phyloP scores from a whole-genome alignment of 2,113 vertebrate genomes.

The Lepidothrix coronata region DNA sequence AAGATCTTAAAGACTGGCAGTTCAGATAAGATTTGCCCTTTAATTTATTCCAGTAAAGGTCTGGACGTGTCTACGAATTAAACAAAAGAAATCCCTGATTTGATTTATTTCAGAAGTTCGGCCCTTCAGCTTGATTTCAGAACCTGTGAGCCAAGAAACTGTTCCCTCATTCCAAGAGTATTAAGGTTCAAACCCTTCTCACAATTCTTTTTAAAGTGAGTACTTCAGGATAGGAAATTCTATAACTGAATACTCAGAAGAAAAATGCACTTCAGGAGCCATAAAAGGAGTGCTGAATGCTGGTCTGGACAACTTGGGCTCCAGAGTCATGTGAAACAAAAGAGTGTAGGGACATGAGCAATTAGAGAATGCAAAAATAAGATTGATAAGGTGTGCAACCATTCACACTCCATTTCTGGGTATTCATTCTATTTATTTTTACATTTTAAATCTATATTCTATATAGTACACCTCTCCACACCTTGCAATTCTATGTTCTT shows the following conservation, averaged over 20 bases:
- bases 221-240: not conserved
- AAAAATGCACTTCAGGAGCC: not conserved
- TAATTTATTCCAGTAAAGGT: not conserved
- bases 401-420: not conserved
- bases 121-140: not conserved
- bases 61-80: not conserved
- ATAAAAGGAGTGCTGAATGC: not conserved
- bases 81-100: not conserved
- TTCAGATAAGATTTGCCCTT: not conserved
- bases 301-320: not conserved
- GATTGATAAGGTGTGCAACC: not conserved
- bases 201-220: slow-evolving; percentile 29
- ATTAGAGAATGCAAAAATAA: not conserved
- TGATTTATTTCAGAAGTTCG: not conserved
- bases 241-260: not conserved
- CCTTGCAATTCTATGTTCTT: not conserved
- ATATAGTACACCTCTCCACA: not conserved
- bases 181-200: not conserved
- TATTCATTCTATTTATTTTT: not conserved
- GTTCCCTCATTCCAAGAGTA: not conserved
- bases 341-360: not conserved
- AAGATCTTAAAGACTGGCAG: not conserved
- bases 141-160: not conserved
- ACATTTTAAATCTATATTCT: not conserved
- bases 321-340: not conserved